phyloP scores from a whole-genome alignment of 2,888 invertebrate genomes.

The Agriopis leucophaearia region DNA sequence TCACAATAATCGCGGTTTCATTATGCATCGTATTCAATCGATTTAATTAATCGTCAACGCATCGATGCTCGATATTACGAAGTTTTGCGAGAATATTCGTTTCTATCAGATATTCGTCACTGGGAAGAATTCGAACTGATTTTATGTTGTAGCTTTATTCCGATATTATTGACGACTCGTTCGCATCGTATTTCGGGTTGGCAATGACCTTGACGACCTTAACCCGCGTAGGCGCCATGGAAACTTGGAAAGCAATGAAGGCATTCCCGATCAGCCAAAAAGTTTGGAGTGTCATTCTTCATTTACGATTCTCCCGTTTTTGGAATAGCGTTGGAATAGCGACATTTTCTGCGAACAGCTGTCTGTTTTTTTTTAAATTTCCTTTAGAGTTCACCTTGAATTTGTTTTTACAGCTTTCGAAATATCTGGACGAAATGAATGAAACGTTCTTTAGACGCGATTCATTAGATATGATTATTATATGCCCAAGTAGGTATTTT shows the following conservation, averaged over 20 bases:
- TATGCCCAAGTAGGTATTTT: neutral
- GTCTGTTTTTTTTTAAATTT: constrained; percentile 25
- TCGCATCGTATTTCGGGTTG: constrained; percentile 22
- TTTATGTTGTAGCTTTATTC: constrained; percentile 32
- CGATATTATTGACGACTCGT: constrained; percentile 29
- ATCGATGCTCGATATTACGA: constrained; percentile 16
- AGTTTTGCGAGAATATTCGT: constrained; percentile 13
- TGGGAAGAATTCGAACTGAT: constrained; percentile 15
- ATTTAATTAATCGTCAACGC: constrained; percentile 30
- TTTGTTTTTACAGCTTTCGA: constrained; percentile 27
- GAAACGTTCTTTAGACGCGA: constrained; percentile 9
- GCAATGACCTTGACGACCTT: constrained; percentile 41
- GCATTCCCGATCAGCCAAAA: constrained; percentile 46
- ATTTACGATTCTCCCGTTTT: constrained; percentile 51
- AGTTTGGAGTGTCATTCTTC: constrained; percentile 56
- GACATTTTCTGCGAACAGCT: constrained; percentile 41
- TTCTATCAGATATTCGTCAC: constrained; percentile 15
- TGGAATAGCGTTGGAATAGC: constrained; percentile 45
- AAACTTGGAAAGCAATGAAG: constrained; percentile 45
- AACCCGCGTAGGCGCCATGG: constrained; percentile 25
- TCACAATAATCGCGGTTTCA: constrained; percentile 23
- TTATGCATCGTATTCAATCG: constrained; percentile 32
- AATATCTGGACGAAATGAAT: constrained; percentile 15
- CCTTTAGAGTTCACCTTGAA: constrained; percentile 17
- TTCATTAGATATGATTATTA: constrained; percentile 13